Percentiles rank a stretch among this genome's conserved stretches.
phyloP scores from a whole-genome alignment of 2,888 invertebrate genomes.

The Volucella zonaria region DNA sequence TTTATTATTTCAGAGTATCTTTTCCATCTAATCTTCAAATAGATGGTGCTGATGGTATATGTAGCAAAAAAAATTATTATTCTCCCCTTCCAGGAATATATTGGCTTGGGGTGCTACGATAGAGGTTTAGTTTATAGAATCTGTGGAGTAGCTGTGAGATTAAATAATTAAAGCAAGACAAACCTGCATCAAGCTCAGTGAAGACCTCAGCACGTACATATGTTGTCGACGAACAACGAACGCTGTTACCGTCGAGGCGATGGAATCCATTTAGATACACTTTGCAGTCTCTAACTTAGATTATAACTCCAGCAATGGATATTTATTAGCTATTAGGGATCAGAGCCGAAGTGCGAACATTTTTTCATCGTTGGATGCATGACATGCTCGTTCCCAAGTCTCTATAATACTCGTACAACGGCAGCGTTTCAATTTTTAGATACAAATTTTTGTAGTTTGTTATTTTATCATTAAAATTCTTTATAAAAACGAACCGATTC shows the following conservation, averaged over 20 bases:
- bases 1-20: conserved; percentile 28
- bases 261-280: conserved; percentile 22
- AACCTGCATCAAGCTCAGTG: conserved; percentile 21
- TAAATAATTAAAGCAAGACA: conserved; percentile 65
- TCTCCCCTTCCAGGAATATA: conserved; percentile 58
- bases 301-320: conserved; percentile 44
- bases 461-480: background rate
- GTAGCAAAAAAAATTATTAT: conserved; percentile 55
- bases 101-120: conserved; percentile 21
- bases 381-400: conserved; percentile 25
- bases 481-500: conserved; percentile 28
- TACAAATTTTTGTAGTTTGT: conserved; percentile 21
- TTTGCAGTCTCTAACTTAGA: conserved; percentile 18
- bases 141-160: conserved; percentile 45
- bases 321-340: conserved; percentile 40
- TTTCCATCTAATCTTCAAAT: conserved; percentile 51
- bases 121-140: conserved; percentile 7
- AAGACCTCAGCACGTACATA: background rate
- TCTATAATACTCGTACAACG: background rate
- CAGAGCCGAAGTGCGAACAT: conserved; percentile 21
- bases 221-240: background rate
- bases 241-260: background rate
- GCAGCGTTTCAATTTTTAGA: background rate
- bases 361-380: conserved; percentile 7
- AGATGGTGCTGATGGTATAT: conserved; percentile 10